These are phyloP conservation scores for Melopsittacus undulatus DNA, from an alignment of 2,797 vertebrate species.

Conservation along the genomic window DNA sequence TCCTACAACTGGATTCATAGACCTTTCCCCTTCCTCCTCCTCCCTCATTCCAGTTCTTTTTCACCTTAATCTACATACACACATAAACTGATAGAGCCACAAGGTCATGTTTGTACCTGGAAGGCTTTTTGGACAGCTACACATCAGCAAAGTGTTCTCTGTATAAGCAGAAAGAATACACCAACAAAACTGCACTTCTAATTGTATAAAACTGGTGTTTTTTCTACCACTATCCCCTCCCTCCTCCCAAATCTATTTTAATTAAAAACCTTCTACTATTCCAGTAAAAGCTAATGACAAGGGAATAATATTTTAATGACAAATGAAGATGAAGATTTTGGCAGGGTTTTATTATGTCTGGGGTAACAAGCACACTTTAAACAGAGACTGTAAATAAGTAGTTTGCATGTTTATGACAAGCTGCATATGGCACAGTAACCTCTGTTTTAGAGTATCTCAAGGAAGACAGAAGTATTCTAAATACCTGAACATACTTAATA, in stretches of 20 bases:
- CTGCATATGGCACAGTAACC: neutral
- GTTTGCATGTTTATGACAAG: neutral
- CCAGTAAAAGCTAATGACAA: neutral
- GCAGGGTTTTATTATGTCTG: neutral
- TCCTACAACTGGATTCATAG: neutral
- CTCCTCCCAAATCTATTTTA: neutral
- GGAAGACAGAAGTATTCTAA: neutral
- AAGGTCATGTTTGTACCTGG: neutral
- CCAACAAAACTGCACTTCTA: neutral
- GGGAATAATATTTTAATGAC: neutral
- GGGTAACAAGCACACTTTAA: neutral
- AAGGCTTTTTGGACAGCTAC: neutral
- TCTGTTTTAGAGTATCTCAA: neutral
- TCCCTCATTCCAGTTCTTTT: neutral
- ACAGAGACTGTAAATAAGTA: neutral
- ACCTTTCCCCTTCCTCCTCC: neutral
- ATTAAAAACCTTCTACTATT: neutral
- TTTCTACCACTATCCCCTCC: neutral
- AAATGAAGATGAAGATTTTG: neutral
- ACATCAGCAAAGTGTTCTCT: neutral
- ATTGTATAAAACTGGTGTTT: neutral
- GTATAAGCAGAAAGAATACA: neutral
- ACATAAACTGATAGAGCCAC: neutral
- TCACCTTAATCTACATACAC: neutral
- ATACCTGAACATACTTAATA: neutral